Evolutionary conservation across 2,888 invertebrate species (phyloP).

Genomic region (Andrena trimmerana): DNA sequence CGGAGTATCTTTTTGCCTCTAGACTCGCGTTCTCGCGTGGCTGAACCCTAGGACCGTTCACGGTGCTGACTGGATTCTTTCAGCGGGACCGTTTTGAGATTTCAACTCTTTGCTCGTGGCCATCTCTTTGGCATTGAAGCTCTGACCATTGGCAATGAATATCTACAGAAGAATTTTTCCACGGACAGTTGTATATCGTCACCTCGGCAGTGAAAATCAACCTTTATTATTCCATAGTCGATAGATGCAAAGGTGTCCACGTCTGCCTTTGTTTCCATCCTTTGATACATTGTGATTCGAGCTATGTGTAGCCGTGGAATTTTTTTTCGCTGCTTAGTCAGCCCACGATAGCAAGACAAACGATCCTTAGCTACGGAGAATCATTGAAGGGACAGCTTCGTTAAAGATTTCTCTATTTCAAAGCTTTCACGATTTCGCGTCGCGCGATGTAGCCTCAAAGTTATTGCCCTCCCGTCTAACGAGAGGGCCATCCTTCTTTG

Average conservation of each 20-base stretch:
- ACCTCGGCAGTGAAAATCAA: no score
- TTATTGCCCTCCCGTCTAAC: conserved; percentile 17
- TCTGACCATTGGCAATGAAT: no score
- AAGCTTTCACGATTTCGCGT: conserved; percentile 16
- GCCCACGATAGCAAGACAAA: background rate
- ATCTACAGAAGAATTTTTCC: no score
- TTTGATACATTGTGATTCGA: no score
- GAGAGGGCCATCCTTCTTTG: conserved; percentile 17
- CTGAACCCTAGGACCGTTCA: background rate
- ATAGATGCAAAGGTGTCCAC: no score
- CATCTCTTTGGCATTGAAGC: no score
- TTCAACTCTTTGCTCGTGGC: background rate
- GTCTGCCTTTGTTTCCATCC: no score
- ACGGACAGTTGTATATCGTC: no score
- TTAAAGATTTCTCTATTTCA: conserved; percentile 6
- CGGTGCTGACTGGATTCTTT: background rate
- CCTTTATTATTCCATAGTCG: no score
- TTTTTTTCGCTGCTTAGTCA: no score
- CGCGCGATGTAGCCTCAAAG: conserved; percentile 12
- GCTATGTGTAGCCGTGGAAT: no score
- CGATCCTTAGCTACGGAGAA: background rate
- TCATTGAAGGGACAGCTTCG: background rate
- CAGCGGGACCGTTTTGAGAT: background rate
- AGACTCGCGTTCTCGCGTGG: conserved; percentile 18
- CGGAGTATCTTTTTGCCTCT: conserved; percentile 27